Evolutionary conservation across 2,113 vertebrate species (phyloP).

Genomic region (Protobothrops flavoviridis): DNA sequence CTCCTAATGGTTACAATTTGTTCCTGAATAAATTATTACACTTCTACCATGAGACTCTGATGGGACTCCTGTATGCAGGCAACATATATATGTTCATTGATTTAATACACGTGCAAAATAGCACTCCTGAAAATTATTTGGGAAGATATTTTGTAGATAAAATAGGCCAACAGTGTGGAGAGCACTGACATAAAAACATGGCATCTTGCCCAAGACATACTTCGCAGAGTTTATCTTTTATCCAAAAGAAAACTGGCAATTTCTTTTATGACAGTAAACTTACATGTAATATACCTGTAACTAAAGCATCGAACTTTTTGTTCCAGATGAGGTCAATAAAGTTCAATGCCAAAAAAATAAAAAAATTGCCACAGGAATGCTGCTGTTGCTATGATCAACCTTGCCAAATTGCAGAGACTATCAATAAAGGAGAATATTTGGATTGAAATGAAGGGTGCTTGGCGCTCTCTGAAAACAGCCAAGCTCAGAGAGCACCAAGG

Average conservation of each 20-base stretch:
- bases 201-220: not conserved
- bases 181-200: not conserved
- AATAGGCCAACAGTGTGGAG: not conserved
- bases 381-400: slow-evolving; percentile 1
- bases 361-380: not conserved
- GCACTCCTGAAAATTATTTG: not conserved
- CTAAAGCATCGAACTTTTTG: not conserved
- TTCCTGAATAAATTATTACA: not conserved
- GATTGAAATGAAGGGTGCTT: not conserved
- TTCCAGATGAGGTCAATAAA: not conserved
- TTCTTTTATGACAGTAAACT: not conserved
- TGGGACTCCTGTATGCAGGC: not conserved
- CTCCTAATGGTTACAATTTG: not conserved
- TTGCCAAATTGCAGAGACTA: not conserved
- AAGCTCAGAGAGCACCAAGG: not conserved
- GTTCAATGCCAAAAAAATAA: not conserved
- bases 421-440: not conserved
- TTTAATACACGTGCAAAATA: not conserved
- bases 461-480: not conserved
- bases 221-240: not conserved
- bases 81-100: not conserved
- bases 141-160: not conserved
- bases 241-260: not conserved
- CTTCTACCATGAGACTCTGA: not conserved
- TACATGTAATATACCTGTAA: not conserved